phyloP scores from a whole-genome alignment of 2,113 vertebrate genomes.

The Pandion haliaetus region DNA sequence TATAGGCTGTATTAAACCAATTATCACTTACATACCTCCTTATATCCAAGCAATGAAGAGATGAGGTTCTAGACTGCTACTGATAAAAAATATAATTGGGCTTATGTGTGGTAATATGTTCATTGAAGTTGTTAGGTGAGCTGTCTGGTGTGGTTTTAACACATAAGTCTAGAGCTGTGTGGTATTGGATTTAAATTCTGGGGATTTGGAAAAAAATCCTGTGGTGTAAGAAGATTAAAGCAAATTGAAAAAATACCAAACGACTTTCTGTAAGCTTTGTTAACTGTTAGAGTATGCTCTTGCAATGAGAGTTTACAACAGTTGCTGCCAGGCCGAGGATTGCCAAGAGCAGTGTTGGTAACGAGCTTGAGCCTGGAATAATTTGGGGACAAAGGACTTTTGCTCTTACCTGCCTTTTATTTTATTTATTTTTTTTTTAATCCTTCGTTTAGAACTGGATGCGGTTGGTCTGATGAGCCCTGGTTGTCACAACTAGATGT shows the following conservation, averaged over 20 bases:
- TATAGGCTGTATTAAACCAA: not conserved
- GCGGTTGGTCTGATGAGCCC: not conserved
- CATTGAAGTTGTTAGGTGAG: not conserved
- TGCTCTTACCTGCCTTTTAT: not conserved
- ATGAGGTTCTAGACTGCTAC: not conserved
- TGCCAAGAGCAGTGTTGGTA: not conserved
- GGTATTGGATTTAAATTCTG: constrained; percentile 12
- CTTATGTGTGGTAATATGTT: not conserved
- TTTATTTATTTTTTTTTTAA: not conserved
- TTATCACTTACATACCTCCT: not conserved
- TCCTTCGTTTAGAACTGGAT: not conserved
- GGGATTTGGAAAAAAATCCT: constrained; percentile 2
- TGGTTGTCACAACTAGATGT: not conserved
- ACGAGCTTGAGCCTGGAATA: not conserved
- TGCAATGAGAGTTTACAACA: not conserved
- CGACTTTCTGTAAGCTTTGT: not conserved
- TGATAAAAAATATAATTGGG: not conserved
- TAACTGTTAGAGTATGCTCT: not conserved
- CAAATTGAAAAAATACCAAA: not conserved
- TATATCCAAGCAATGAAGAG: not conserved
- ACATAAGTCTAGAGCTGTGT: not conserved
- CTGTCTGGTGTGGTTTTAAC: constrained; percentile 21
- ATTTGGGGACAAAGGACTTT: not conserved
- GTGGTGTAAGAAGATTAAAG: constrained; percentile 49
- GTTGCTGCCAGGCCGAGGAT: not conserved